Percentiles rank a stretch among this genome's conserved stretches.
These are phyloP conservation scores for Pherbina coryleti DNA, from an alignment of 2,888 invertebrate species.

Conservation along the genomic window DNA sequence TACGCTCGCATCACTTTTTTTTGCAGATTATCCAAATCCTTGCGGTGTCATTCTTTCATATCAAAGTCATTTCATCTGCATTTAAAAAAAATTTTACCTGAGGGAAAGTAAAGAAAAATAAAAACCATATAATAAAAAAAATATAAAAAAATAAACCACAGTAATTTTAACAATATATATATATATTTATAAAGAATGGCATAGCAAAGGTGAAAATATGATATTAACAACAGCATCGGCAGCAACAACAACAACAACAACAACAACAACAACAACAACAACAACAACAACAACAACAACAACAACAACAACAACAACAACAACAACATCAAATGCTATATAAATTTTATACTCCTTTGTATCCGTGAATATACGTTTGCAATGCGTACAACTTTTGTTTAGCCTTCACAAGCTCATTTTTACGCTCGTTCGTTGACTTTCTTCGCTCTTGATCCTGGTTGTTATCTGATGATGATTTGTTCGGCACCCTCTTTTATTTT, in stretches of 20 bases:
- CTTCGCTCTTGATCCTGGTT: background rate
- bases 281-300: background rate
- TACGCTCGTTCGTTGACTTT: background rate
- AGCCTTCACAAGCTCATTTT: background rate
- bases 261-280: conserved; percentile 6
- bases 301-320: too few relatives aligned
- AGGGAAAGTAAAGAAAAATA: background rate
- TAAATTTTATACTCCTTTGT: too few relatives aligned
- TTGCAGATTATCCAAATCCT: conserved; percentile 11
- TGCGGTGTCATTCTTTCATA: conserved; percentile 25
- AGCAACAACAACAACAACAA: conserved; percentile 10
- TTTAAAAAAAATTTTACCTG: conserved; percentile 26
- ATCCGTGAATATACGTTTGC: too few relatives aligned
- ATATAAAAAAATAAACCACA: background rate
- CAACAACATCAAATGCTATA: too few relatives aligned
- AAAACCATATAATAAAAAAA: background rate
- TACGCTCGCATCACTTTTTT: too few relatives aligned
- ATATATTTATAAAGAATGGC: conserved; percentile 6
- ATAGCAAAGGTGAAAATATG: conserved; percentile 23
- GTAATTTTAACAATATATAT: too few relatives aligned
- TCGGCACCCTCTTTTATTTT: background rate
- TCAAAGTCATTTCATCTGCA: conserved; percentile 25
- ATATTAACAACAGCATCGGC: background rate
- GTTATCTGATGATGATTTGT: background rate
- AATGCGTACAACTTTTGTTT: background rate